A percentile compares a stretch with the other conserved stretches of the same genome.
Evolutionary conservation across 2,888 invertebrate species (phyloP).

Genomic region (Melinopterus prodromus): DNA sequence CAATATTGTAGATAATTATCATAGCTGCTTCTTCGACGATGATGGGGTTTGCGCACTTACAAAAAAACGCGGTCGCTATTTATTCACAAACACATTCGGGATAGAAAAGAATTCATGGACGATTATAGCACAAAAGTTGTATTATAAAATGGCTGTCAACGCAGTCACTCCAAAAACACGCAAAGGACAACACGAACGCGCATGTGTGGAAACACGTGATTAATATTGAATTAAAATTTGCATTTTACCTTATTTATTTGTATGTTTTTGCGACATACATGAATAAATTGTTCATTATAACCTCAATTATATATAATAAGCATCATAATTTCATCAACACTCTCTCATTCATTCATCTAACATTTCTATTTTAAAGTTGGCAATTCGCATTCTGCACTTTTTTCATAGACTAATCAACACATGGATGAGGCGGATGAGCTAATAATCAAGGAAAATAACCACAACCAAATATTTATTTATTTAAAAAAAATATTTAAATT

Average conservation of each 20-base stretch:
- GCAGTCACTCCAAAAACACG: not conserved
- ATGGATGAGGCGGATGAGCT: no score
- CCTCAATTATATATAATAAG: not conserved
- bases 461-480: no score
- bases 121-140: not conserved
- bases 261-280: not conserved
- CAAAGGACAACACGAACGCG: not conserved
- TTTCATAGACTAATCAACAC: not conserved
- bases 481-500: no score
- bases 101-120: not conserved
- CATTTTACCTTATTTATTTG: not conserved
- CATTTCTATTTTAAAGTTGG: not conserved
- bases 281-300: not conserved
- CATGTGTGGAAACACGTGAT: conserved; percentile 4
- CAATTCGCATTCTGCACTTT: not conserved
- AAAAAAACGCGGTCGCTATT: not conserved
- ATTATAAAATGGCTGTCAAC: conserved; percentile 4
- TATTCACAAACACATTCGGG: not conserved
- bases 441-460: no score
- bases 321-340: not conserved
- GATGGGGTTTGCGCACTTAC: not conserved
- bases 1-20: not conserved
- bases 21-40: not conserved
- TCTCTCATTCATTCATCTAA: not conserved
- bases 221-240: not conserved